phyloP scores from a whole-genome alignment of 2,113 vertebrate species.

The Fulica atra region DNA sequence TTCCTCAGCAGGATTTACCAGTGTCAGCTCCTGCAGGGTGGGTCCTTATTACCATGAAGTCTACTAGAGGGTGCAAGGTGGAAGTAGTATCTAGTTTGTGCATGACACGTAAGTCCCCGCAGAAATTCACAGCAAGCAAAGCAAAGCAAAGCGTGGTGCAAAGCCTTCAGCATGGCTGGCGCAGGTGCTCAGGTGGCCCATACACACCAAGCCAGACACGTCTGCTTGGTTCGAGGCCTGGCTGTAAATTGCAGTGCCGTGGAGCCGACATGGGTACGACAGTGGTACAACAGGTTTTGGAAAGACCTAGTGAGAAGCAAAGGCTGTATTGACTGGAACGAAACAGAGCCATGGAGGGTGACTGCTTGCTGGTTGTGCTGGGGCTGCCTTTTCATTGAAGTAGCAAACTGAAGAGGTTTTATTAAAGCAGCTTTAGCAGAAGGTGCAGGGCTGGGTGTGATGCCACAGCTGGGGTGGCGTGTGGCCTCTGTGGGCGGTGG shows the following conservation, averaged over 20 bases:
- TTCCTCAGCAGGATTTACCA: background rate
- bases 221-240: background rate
- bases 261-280: background rate
- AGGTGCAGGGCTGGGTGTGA: background rate
- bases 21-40: background rate
- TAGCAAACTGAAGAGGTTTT: background rate
- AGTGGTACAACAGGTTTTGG: background rate
- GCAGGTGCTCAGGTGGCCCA: fast-evolving
- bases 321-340: no score
- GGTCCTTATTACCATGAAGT: background rate
- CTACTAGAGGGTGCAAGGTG: background rate
- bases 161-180: background rate
- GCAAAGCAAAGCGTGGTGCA: background rate
- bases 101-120: fast-evolving
- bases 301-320: fast-evolving
- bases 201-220: background rate
- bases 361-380: background rate
- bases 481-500: fast-evolving
- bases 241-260: background rate
- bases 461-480: fast-evolving
- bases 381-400: background rate
- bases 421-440: background rate
- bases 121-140: background rate
- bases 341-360: background rate
- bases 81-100: background rate